Conservation (phyloP, 2,797 vertebrate species). For the Melopsittacus undulatus region DNA sequence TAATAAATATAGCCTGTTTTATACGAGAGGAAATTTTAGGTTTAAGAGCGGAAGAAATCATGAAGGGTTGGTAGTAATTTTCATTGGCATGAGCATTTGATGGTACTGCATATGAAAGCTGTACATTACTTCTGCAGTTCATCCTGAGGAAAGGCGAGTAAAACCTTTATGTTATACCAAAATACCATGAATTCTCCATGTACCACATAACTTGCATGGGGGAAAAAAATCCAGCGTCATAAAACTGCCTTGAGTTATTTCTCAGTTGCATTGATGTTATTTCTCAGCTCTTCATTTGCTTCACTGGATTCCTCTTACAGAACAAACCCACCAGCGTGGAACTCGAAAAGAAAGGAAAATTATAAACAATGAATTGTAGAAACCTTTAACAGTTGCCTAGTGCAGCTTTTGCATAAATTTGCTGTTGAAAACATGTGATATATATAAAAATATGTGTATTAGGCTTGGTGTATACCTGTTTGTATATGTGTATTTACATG, state of each 20-base stretch:
- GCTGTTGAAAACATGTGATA: background rate
- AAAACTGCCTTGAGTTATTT: background rate
- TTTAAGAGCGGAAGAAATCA: background rate
- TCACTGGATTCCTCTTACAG: background rate
- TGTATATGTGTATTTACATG: rapidly evolving
- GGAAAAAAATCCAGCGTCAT: background rate
- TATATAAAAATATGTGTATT: background rate
- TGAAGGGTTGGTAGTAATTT: background rate
- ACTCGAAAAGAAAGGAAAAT: background rate
- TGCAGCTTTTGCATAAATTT: background rate
- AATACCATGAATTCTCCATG: background rate
- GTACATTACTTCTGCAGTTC: background rate
- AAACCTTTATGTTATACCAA: background rate
- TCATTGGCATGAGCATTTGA: background rate
- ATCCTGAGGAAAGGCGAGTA: background rate
- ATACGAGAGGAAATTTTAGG: background rate
- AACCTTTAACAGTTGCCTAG: background rate
- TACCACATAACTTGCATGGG: background rate
- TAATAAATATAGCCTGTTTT: background rate
- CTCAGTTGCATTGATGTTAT: background rate
- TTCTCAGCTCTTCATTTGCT: background rate
- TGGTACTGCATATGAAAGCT: background rate
- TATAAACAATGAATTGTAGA: background rate
- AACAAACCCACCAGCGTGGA: background rate
- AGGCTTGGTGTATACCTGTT: background rate